These are phyloP conservation scores for Trypoxylus dichotomus DNA, from an alignment of 1,140 invertebrate genomes.

Conservation along the genomic window DNA sequence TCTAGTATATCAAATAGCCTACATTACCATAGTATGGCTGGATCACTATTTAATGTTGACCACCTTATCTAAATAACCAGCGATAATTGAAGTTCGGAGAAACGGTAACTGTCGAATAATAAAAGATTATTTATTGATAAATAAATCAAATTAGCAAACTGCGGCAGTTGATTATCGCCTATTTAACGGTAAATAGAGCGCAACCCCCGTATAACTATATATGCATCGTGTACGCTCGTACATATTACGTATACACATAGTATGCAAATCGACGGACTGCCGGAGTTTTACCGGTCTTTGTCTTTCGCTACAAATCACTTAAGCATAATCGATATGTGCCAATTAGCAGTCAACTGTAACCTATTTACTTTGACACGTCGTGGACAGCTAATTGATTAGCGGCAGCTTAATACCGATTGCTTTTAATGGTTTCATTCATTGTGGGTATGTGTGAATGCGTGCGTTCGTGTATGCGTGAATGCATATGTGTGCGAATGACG, in stretches of 20 bases:
- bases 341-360: slow-evolving; percentile 25
- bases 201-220: not conserved
- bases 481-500: not conserved
- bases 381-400: slow-evolving; percentile 26
- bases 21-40: not conserved
- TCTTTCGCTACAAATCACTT: slow-evolving; percentile 2
- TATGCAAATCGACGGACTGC: not conserved
- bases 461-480: not conserved
- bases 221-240: not conserved
- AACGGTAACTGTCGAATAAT: not conserved
- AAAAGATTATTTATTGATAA: slow-evolving; percentile 6
- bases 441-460: not conserved
- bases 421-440: slow-evolving; percentile 21
- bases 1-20: too few relatives aligned
- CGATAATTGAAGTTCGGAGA: not conserved
- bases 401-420: slow-evolving; percentile 16
- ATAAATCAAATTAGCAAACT: slow-evolving; percentile 15
- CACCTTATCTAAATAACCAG: not conserved
- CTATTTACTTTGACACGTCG: slow-evolving; percentile 27
- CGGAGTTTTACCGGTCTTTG: slow-evolving; percentile 7
- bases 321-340: slow-evolving; percentile 26
- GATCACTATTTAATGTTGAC: not conserved
- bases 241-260: not conserved
- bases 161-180: not conserved
- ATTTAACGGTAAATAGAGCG: not conserved